Evolutionary conservation across 2,113 vertebrate species (phyloP).

Genomic region (Pampusana beccarii): DNA sequence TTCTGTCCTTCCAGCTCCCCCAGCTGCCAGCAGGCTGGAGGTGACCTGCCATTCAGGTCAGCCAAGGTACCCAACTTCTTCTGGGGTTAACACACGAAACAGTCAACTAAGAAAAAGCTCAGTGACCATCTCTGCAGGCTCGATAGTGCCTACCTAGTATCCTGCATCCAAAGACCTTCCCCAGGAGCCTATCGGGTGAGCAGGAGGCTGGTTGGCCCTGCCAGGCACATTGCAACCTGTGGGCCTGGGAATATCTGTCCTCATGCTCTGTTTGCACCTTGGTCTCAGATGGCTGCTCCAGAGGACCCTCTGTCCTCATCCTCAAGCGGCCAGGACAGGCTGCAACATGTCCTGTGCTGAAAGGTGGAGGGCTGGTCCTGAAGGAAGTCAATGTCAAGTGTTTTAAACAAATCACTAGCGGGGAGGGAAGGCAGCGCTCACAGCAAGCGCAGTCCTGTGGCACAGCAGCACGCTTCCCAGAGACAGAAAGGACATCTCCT

Average conservation of each 20-base stretch:
- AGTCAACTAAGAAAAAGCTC: background rate
- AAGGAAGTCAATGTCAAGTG: background rate
- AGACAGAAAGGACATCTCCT: background rate
- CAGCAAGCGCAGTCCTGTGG: rapidly evolving
- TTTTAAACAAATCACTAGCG: background rate
- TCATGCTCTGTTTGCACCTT: background rate
- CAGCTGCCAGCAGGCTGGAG: background rate
- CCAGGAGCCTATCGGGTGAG: background rate
- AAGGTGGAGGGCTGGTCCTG: background rate
- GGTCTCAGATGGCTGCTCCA: background rate
- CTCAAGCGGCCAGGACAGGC: rapidly evolving
- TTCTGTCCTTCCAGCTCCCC: background rate
- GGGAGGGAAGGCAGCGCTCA: rapidly evolving
- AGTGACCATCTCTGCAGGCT: background rate
- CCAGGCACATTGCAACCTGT: rapidly evolving
- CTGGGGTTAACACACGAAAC: background rate
- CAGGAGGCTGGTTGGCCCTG: background rate
- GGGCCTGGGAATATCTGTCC: background rate
- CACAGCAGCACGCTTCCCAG: background rate
- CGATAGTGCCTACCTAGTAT: background rate
- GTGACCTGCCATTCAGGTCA: background rate
- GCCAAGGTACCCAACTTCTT: background rate
- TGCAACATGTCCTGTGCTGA: rapidly evolving
- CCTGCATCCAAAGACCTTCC: background rate
- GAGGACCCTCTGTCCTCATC: background rate